Base-by-base conservation (phyloP, 2,113 vertebrate genomes). In the Colius striatus region DNA sequence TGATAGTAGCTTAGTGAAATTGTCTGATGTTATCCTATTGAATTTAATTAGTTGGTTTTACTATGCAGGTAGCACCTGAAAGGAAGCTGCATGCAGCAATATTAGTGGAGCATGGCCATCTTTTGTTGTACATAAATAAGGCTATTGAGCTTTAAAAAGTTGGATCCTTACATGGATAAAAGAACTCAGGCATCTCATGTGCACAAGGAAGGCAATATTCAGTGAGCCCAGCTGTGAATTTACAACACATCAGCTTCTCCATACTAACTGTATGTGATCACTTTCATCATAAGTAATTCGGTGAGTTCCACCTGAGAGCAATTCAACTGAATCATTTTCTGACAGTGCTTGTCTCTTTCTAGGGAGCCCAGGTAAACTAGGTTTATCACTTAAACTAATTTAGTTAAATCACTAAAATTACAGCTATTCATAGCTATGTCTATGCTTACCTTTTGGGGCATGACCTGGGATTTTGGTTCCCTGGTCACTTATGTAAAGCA, bases 31-130 rank as follows among this genome's bases (percentile, higher is more conserved):
- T 95, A 92, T 16, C 23, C 11, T 61, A 27, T 61, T 75, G 67
- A 73, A 83, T 74, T 90, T 88, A 95, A 78, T 87, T 91, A 84
- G 34, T 15, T 34, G 81, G 43, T 80, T 84, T 73, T 45, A 79
- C 79, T n/a, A 92, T 55, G 90, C 80, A 76, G 70, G 70, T 71
- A 91, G 72, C 76, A 92, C 26, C 53, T 53, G 76, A 94, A 95
- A 91, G 60, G 82, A 91, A 75, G 83, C 84, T 74, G 83, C 55
- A 30, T 53, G n/a, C 55, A 85, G 93, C 70, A 58, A 68, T 16
- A 16, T 43, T 29, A 66, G 45, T 45, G 41, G 32, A 60, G 30
- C 54, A 51, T 20, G 57, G 18, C 6, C 11, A 53, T 66, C 23
- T 63, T 75, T 51, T 54, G 80, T 34, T 9, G 2, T 34, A 62